Conservation (phyloP, 2,797 vertebrate genomes). For the Pagetopsis macropterus region DNA sequence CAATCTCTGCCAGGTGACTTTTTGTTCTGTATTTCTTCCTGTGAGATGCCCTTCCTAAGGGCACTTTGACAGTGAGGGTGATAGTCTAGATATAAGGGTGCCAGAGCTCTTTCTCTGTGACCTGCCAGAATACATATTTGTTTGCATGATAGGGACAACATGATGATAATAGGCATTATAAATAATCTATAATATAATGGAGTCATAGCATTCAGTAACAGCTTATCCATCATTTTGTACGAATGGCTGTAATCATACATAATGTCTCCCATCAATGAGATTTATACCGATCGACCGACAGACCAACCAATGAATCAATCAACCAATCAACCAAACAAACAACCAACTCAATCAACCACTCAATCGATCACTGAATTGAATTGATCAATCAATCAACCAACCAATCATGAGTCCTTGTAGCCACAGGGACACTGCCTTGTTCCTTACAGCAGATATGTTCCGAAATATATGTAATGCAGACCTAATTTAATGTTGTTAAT, state of each 20-base stretch:
- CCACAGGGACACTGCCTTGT: too few species aligned
- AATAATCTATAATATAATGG: not conserved
- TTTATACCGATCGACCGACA: not conserved
- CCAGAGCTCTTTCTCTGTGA: not conserved
- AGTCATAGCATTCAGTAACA: not conserved
- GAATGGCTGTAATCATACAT: not conserved
- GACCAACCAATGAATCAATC: too few species aligned
- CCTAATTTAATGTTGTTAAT: too few species aligned
- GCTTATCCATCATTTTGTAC: not conserved
- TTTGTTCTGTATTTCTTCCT: not conserved
- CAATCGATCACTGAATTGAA: too few species aligned
- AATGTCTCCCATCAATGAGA: not conserved
- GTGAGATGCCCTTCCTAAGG: slow-evolving; percentile 13
- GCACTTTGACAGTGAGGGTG: slow-evolving; percentile 18
- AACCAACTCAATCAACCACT: too few species aligned
- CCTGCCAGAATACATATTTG: not conserved
- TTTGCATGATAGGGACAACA: not conserved
- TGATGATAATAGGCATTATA: not conserved
- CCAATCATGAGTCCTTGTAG: too few species aligned
- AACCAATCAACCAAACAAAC: too few species aligned
- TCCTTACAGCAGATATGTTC: too few species aligned
- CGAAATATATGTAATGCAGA: too few species aligned
- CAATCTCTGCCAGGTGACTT: not conserved
- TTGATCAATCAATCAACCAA: too few species aligned
- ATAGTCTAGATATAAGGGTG: not conserved